Conservation (phyloP, 2,888 invertebrate species). For the Aphodius granarius region DNA sequence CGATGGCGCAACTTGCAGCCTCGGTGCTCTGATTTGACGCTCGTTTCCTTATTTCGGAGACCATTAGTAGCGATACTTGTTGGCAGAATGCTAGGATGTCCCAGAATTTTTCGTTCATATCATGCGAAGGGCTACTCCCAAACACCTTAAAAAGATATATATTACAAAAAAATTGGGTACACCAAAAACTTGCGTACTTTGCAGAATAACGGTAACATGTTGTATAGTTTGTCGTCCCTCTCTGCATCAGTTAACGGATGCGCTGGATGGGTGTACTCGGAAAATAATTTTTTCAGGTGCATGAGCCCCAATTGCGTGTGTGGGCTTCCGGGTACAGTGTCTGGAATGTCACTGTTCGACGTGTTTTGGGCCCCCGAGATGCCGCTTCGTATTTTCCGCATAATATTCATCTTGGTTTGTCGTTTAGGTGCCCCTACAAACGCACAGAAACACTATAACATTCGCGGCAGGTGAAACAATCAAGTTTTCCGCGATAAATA, state of each 20-base stretch:
- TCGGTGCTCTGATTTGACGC: slow-evolving; percentile 97
- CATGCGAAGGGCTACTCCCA: slow-evolving; percentile 88
- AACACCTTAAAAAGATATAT: slow-evolving; percentile 72
- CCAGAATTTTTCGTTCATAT: slow-evolving; percentile 97
- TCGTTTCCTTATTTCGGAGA: slow-evolving; percentile 90
- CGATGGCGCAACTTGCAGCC: slow-evolving; percentile 95
- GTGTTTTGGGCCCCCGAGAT: slow-evolving; percentile 56
- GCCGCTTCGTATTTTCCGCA: slow-evolving; percentile 83
- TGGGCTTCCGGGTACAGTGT: slow-evolving; percentile 66
- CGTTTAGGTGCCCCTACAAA: not conserved
- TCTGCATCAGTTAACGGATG: slow-evolving; percentile 79
- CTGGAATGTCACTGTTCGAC: slow-evolving; percentile 60
- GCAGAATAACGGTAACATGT: slow-evolving; percentile 97
- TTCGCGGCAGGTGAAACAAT: not conserved
- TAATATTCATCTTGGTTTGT: slow-evolving; percentile 74
- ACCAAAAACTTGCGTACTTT: slow-evolving; percentile 66
- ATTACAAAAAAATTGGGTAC: not conserved
- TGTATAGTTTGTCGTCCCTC: slow-evolving; percentile 91
- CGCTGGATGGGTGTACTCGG: slow-evolving; percentile 89
- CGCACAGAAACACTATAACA: not conserved
- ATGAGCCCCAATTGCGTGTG: slow-evolving; percentile 90
- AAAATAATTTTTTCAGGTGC: slow-evolving; percentile 95
- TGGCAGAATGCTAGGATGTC: slow-evolving; percentile 93
- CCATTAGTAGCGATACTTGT: slow-evolving; percentile 93
- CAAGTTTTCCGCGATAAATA: not conserved